phyloP scores from a whole-genome alignment of 1,140 invertebrate species.

The Anastatus disparis region DNA sequence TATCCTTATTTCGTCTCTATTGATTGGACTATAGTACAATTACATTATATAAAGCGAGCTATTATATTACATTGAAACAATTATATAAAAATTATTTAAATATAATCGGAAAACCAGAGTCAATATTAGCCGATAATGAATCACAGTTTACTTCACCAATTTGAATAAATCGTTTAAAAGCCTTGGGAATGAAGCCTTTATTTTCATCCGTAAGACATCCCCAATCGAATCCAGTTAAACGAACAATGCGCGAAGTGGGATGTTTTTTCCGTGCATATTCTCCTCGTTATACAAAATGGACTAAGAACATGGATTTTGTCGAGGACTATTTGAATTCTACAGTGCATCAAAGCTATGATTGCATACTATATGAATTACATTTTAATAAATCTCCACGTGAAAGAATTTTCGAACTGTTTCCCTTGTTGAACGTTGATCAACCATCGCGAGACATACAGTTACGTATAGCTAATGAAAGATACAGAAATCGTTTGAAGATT shows the following conservation, averaged over 20 bases:
- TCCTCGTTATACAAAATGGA: slow-evolving; percentile 14
- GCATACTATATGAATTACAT: slow-evolving; percentile 43
- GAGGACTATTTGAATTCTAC: slow-evolving; percentile 35
- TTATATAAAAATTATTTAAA: background rate
- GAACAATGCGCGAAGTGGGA: slow-evolving; percentile 15
- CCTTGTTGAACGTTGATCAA: no score
- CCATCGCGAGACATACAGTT: no score
- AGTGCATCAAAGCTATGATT: slow-evolving; percentile 47
- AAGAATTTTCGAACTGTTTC: background rate
- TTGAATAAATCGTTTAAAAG: slow-evolving; percentile 30
- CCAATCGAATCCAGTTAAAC: background rate
- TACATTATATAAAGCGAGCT: no score
- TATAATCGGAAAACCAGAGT: slow-evolving; percentile 4
- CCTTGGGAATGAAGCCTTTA: slow-evolving; percentile 34
- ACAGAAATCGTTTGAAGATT: no score
- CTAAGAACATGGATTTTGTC: slow-evolving; percentile 37
- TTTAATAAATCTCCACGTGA: slow-evolving; percentile 13
- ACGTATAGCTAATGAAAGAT: no score
- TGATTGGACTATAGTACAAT: no score
- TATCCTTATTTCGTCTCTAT: no score
- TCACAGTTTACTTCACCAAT: slow-evolving; percentile 34
- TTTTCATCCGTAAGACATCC: slow-evolving; percentile 40
- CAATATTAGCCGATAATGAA: slow-evolving; percentile 33
- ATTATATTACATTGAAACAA: no score
- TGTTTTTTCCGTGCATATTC: slow-evolving; percentile 8